Evolutionary conservation across 2,113 vertebrate species (phyloP).

Genomic region (Aspiorhynchus laticeps): DNA sequence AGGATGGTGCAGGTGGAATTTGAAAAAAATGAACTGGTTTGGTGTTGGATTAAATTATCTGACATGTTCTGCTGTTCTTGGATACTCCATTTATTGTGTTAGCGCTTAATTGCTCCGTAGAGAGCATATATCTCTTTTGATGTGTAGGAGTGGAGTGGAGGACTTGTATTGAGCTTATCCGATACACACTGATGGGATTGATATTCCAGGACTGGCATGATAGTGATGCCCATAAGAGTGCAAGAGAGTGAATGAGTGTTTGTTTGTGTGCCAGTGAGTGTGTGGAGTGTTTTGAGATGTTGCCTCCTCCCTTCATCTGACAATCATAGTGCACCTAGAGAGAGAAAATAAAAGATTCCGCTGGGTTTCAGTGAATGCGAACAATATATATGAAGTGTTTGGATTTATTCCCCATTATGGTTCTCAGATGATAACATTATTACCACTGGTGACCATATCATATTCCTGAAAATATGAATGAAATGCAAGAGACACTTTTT

Average conservation of each 20-base stretch:
- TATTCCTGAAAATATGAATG: constrained; percentile 35
- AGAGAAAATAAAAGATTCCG: constrained; percentile 14
- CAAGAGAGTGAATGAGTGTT: neutral
- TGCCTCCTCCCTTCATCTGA: constrained; percentile 32
- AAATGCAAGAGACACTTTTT: constrained; percentile 43
- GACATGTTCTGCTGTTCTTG: neutral
- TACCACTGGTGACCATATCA: constrained; percentile 37
- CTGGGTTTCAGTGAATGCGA: constrained; percentile 29
- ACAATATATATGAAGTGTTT: constrained; percentile 30
- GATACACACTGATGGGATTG: constrained; percentile 3
- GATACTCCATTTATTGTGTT: constrained; percentile 20
- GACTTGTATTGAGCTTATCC: constrained; percentile 14
- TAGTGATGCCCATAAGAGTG: neutral
- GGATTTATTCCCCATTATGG: constrained; percentile 2
- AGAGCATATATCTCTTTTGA: neutral
- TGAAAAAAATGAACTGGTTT: constrained; percentile 56
- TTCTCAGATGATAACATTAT: constrained; percentile 23
- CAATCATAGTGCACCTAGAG: constrained; percentile 43
- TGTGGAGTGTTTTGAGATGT: constrained; percentile 12
- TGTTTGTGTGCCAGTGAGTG: constrained; percentile 27
- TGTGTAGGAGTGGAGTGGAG: constrained; percentile 28
- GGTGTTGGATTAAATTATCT: constrained; percentile 47
- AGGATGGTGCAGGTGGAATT: constrained; percentile 53
- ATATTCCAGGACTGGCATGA: neutral
- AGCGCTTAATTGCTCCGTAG: constrained; percentile 25